Percentiles rank a stretch among this genome's conserved stretches.
Evolutionary conservation across 2,888 invertebrate genomes (phyloP).

Genomic region (Aelia acuminata): DNA sequence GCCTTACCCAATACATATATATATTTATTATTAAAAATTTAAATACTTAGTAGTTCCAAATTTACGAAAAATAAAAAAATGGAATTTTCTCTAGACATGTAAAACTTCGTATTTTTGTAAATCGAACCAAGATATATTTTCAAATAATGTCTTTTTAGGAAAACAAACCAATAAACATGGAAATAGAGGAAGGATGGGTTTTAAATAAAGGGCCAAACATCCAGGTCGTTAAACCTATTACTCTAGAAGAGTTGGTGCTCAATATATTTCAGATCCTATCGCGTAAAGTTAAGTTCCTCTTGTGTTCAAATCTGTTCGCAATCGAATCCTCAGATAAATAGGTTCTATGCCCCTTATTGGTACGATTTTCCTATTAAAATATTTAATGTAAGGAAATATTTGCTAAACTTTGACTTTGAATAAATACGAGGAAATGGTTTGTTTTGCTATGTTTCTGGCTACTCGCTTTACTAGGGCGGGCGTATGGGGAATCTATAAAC

Average conservation of each 20-base stretch:
- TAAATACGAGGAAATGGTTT: too few relatives aligned
- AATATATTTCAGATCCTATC: neutral
- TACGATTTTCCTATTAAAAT: neutral
- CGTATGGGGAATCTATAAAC: too few relatives aligned
- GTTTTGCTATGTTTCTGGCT: too few relatives aligned
- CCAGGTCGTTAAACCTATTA: constrained; percentile 14
- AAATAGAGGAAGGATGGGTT: constrained; percentile 13
- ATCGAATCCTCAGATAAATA: neutral
- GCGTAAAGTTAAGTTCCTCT: neutral
- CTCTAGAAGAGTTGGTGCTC: neutral
- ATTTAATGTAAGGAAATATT: too few relatives aligned
- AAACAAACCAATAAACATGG: constrained; percentile 11
- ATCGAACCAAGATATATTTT: neutral
- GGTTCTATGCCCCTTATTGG: neutral
- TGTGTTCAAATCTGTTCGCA: neutral
- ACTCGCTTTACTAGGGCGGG: too few relatives aligned
- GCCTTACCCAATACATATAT: too few relatives aligned
- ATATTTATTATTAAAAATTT: too few relatives aligned
- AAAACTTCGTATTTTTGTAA: neutral
- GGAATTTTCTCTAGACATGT: neutral
- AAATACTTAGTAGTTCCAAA: too few relatives aligned
- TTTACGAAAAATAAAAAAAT: too few relatives aligned
- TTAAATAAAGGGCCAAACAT: neutral
- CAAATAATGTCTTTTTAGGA: constrained; percentile 4
- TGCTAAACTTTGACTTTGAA: too few relatives aligned